These are phyloP conservation scores for Amyelois transitella DNA, from an alignment of 1,140 invertebrate species.

Conservation along the genomic window DNA sequence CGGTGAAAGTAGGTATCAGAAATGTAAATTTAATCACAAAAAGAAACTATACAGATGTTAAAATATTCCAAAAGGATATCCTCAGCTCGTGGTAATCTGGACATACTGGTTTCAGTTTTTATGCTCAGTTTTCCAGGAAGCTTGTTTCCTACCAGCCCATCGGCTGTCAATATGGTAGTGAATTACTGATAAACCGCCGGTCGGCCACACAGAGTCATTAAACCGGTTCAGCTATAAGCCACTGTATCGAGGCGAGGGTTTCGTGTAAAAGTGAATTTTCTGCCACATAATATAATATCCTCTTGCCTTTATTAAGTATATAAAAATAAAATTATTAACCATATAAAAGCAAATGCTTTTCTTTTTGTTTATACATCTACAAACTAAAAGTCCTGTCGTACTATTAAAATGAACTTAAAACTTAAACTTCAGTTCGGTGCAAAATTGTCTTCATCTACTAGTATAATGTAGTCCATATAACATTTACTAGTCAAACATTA, in stretches of 20 bases:
- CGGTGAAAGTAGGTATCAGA: no score
- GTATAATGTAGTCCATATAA: no score
- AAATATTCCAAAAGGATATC: background rate
- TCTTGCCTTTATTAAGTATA: no score
- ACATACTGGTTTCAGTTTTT: background rate
- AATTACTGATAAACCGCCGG: background rate
- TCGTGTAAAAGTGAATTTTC: background rate
- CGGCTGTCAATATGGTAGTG: background rate
- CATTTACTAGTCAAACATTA: no score
- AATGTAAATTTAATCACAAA: background rate
- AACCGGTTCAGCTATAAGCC: background rate
- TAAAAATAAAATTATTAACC: no score
- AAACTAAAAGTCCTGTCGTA: no score
- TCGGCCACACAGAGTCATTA: background rate
- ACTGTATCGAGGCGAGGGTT: background rate
- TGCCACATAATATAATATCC: background rate
- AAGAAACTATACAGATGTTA: background rate
- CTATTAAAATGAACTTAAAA: no score
- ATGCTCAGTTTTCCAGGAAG: background rate
- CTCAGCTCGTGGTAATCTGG: background rate
- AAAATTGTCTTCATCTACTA: no score
- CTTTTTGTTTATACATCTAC: no score
- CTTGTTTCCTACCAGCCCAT: background rate
- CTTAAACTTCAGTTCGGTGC: no score
- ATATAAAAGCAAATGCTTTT: no score